Evolutionary conservation across 2,888 invertebrate species (phyloP).

Genomic region (Automeris io): DNA sequence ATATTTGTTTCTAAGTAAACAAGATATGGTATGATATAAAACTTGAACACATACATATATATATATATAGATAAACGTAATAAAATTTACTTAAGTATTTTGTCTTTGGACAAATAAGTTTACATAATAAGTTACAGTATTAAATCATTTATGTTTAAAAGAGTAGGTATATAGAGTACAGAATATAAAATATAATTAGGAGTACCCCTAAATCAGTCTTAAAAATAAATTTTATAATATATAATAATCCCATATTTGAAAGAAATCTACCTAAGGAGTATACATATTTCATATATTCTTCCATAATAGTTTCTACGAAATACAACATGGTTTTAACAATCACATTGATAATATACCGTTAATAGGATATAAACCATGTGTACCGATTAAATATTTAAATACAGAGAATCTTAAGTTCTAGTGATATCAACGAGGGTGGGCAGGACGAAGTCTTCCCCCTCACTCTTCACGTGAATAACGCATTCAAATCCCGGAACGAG

Average conservation of each 20-base stretch:
- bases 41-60: too few species aligned
- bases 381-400: not conserved
- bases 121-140: not conserved
- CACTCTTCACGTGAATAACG: conserved; percentile 14
- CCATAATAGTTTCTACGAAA: not conserved
- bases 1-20: too few species aligned
- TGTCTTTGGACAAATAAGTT: conserved; percentile 1
- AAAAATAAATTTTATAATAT: not conserved
- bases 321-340: not conserved
- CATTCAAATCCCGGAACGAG: conserved; percentile 17
- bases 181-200: not conserved
- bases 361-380: not conserved
- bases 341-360: not conserved
- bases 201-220: not conserved
- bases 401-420: not conserved
- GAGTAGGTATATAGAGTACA: not conserved
- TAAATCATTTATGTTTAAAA: not conserved
- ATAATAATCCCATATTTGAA: not conserved
- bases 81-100: not conserved
- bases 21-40: too few species aligned
- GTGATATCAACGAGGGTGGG: conserved; percentile 11
- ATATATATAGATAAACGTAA: too few species aligned
- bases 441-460: conserved; percentile 15
- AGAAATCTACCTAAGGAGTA: not conserved
- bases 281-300: not conserved